Evolutionary conservation across 2,888 invertebrate species (phyloP).

Genomic region (Pseudococcus longispinus): DNA sequence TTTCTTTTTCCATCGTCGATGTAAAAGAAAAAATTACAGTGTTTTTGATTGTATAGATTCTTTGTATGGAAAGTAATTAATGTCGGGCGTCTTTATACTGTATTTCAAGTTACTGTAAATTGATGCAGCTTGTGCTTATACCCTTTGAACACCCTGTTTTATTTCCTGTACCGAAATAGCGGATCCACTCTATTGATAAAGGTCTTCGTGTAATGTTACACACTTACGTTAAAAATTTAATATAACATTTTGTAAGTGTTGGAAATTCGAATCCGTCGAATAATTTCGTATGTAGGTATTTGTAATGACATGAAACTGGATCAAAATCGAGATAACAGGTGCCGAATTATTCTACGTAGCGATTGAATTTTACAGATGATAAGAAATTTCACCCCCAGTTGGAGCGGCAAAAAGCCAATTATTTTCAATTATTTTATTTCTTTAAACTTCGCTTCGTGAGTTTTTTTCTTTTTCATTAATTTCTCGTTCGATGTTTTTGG

Average conservation of each 20-base stretch:
- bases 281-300: no score
- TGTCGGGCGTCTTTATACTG: background rate
- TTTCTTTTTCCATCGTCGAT: background rate
- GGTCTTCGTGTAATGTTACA: no score
- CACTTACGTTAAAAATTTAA: no score
- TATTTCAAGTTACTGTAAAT: background rate
- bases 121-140: background rate
- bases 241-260: no score
- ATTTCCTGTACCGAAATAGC: background rate
- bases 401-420: background rate
- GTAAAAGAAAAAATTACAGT: background rate
- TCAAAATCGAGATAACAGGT: background rate
- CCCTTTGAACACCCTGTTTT: background rate
- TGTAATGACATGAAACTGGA: background rate
- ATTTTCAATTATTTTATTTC: conserved; percentile 36
- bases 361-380: background rate
- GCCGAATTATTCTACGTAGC: background rate
- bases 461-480: conserved; percentile 4
- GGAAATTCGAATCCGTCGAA: no score
- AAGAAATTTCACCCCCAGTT: background rate
- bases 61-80: background rate
- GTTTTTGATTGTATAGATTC: background rate
- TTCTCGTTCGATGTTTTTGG: background rate
- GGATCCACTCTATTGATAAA: no score
- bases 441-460: background rate